Base-by-base conservation (phyloP, 2,888 invertebrate species). In the Cataglyphis cursor region DNA sequence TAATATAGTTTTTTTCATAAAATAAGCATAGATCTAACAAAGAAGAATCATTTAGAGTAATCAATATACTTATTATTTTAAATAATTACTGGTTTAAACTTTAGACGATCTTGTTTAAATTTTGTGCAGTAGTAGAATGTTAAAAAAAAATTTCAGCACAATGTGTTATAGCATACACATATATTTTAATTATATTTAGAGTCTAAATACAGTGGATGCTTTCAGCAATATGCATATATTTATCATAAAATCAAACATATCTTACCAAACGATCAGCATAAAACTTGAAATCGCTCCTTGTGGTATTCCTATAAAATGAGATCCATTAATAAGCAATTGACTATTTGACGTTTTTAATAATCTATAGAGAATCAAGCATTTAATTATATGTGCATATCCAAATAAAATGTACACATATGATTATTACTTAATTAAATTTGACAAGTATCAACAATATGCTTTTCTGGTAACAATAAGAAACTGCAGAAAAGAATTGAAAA, bases 281-380 rank as follows among this genome's bases (percentile, higher is more conserved):
- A 95, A 99, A 99, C 94, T 99, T 99, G 95, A 99, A 99, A 95
- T 99, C 99, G 95, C 98, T 98, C 90, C 99, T 96, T 3, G 97
- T 96, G 35, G 99, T 99, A 91, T 97, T 98, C 95, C 99, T 99
- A 94, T 88, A 95, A 96, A 93, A 91, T 73, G 90, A 86, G 83
- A 10, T 8, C 15, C 24, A 15, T 38, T 18, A 66, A 54, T 38
- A 0, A 44, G 6, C 2, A n/a, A 21, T 5, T 44, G 8, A 12
- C 2, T 64, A 41, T 28, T 24, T 24, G 24, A 24, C 48, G 15
- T 44, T 31, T 44, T 3, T 72, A 38, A 72, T 61, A 64, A 44
- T 74, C 9, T 21, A 28, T 1, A 61, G 41, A 57, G 21, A 62
- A 44, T 15, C 28, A 21, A 41, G 3, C 28, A 62, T 62, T 59